Evolutionary conservation across 2,113 vertebrate species (phyloP), one percentile per base, ranked within the genome.

Genomic region (Octodon degus): DNA sequence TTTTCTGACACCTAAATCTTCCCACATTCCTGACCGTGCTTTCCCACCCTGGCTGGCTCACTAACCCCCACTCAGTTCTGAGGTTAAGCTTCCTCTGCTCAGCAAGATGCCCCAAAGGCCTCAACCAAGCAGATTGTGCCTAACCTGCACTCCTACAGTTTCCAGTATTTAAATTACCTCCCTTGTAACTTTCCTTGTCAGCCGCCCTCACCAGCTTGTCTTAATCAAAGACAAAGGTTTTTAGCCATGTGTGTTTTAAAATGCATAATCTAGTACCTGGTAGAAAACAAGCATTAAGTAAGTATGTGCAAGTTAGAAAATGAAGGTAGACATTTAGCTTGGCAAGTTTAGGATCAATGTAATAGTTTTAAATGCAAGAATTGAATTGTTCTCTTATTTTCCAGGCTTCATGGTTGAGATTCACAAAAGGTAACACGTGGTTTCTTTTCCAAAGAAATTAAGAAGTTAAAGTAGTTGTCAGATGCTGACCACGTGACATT

Each of bases 1-100:
- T 91, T 95, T 76, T 77, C 34, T 94, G 50, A 11, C 40, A 89
- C 93, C 74, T 83, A 93, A 80, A 47, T 10, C 60, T 96, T 93
- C 25, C 30, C 17, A 63, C 47, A 63, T 94, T 94, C 50, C 50
- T 37, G 14, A 80, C 83, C 32, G 24, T 43, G 34, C 14, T 90
- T 86, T 53, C 3, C 24, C 11, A 47, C 8, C 25, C 24, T 70
- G n/a, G 86, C 16, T 68, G 19, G 77, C 40, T 93, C 65, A 68
- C 76, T 67, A 93, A 76, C 70, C 14, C 3, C 14, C 25, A 89
- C 53, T 93, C 22, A 53, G 20, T 32, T 93, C 37, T 79, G 72
- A 88, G 60, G 92, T 50, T 32, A 80, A 91, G 50, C 22, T 58
- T 92, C 7, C 27, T 95, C 80, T 82, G 24, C 27, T 74, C 32